phyloP scores from a whole-genome alignment of 2,888 invertebrate species.

The Lamellibrachia columna region DNA sequence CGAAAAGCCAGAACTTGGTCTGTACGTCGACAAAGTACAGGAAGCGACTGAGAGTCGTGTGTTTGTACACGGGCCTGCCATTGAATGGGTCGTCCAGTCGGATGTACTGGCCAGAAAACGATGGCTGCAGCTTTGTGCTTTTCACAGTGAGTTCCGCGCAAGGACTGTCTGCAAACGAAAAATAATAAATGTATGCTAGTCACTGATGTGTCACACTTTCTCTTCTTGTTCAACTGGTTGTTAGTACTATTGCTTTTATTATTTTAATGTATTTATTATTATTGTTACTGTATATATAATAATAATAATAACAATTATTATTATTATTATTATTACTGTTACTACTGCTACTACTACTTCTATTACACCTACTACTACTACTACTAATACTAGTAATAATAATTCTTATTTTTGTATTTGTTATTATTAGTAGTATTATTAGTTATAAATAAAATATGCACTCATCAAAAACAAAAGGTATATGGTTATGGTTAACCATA shows the following conservation, averaged over 20 bases:
- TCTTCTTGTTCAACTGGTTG: background rate
- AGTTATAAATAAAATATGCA: background rate
- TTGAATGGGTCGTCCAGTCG: background rate
- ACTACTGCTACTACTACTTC: no score
- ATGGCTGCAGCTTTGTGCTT: background rate
- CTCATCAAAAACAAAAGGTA: background rate
- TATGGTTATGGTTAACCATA: background rate
- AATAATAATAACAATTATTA: no score
- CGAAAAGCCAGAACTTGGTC: background rate
- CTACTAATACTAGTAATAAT: no score
- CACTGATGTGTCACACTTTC: background rate
- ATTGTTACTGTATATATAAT: background rate
- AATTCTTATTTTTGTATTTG: no score
- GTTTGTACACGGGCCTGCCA: background rate
- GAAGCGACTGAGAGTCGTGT: background rate
- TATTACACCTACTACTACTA: no score
- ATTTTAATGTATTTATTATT: background rate
- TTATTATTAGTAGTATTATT: no score
- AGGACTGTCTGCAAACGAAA: background rate
- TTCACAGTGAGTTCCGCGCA: background rate
- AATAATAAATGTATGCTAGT: background rate
- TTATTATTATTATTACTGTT: no score
- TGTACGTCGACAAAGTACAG: background rate
- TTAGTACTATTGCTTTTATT: no score
- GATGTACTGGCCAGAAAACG: background rate